These are phyloP conservation scores for Entomobrya proxima DNA, from an alignment of 2,888 invertebrate genomes.

Conservation along the genomic window DNA sequence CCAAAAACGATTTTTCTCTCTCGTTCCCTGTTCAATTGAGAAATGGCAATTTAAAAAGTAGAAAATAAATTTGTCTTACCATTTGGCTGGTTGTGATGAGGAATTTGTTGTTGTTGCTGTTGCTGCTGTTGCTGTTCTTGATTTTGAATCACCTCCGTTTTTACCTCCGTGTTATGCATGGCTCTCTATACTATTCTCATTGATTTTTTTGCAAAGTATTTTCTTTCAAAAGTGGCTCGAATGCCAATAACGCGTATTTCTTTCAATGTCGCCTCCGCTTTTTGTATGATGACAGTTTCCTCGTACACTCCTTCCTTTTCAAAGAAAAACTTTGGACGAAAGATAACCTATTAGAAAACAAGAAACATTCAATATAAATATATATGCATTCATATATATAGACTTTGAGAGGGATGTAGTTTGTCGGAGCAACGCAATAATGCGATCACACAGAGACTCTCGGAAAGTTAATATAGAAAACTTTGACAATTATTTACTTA, in stretches of 20 bases:
- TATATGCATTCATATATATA: neutral
- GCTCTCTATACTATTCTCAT: constrained; percentile 14
- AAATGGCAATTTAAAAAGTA: neutral
- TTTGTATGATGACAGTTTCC: no score
- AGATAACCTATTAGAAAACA: no score
- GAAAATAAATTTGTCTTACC: constrained; percentile 45
- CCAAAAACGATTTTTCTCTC: neutral
- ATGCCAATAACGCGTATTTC: no score
- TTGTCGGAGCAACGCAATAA: neutral
- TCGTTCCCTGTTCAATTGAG: neutral
- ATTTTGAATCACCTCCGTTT: constrained; percentile 67
- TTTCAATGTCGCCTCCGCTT: no score
- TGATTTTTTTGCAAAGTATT: neutral
- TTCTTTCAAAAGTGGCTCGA: neutral
- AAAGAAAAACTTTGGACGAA: no score
- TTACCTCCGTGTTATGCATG: constrained; percentile 73
- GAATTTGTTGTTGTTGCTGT: no score
- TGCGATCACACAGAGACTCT: no score
- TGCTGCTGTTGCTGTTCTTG: no score
- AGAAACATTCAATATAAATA: no score
- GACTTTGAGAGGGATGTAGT: neutral
- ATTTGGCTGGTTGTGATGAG: constrained; percentile 46
- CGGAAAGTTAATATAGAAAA: no score
- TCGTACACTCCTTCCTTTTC: no score
- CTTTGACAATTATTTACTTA: no score